Evolutionary conservation across 2,113 vertebrate species (phyloP).

Genomic region (Smithornis capensis): DNA sequence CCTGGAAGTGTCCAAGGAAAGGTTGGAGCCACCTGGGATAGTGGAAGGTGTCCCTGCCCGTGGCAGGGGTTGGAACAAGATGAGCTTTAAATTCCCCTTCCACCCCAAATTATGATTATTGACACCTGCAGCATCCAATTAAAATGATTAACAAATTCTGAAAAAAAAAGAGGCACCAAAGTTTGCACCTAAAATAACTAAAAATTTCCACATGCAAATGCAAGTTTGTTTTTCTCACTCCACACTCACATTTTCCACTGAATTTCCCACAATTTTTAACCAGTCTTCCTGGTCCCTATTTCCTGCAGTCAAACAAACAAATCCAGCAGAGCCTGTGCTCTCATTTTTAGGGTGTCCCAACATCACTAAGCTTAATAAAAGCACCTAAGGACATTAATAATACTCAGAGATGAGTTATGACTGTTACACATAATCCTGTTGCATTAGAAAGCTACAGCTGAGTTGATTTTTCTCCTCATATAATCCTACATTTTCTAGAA

Average conservation of each 20-base stretch:
- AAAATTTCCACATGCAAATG: background rate
- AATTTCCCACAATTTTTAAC: background rate
- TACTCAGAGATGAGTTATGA: background rate
- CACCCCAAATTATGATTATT: background rate
- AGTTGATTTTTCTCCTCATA: background rate
- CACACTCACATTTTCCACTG: background rate
- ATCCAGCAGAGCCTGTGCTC: background rate
- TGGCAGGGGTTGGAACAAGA: rapidly evolving
- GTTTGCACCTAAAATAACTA: background rate
- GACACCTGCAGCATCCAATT: rapidly evolving
- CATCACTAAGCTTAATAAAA: rapidly evolving
- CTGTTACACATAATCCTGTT: too few relatives aligned
- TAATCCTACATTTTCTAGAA: background rate
- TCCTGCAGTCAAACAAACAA: background rate
- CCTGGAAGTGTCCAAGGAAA: background rate
- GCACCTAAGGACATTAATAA: background rate
- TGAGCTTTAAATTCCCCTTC: background rate
- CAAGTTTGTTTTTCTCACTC: background rate
- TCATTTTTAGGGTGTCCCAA: rapidly evolving
- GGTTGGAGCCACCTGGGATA: rapidly evolving
- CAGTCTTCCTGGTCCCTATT: rapidly evolving
- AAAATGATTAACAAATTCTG: background rate
- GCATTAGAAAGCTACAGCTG: background rate
- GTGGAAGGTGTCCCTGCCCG: background rate
- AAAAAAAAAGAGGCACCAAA: rapidly evolving